These are phyloP conservation scores for Semibalanus balanoides DNA, from an alignment of 1,140 invertebrate species.

Conservation along the genomic window DNA sequence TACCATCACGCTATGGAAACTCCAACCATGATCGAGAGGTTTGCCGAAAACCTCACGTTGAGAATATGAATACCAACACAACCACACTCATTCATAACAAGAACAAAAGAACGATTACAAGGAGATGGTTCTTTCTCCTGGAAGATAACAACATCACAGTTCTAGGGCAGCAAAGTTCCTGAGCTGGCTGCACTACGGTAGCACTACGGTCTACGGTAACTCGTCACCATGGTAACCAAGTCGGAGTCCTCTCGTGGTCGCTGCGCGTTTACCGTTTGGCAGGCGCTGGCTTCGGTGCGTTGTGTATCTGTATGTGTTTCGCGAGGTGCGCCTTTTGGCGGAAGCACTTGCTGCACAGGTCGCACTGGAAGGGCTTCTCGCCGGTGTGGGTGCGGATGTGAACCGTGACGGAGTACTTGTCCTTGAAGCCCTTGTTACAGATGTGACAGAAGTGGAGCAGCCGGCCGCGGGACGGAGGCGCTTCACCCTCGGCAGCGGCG, in stretches of 20 bases:
- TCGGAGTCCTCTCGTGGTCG: neutral
- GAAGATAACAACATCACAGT: neutral
- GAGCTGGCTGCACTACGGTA: neutral
- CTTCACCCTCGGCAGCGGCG: constrained; percentile 11
- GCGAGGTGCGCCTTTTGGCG: constrained; percentile 92
- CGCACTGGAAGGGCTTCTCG: constrained; percentile 78
- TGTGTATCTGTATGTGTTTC: constrained; percentile 93
- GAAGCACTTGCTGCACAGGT: constrained; percentile 75
- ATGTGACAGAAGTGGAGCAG: constrained; percentile 79
- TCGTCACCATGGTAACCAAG: neutral
- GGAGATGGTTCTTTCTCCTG: neutral
- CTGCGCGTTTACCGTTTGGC: neutral
- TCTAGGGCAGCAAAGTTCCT: constrained; percentile 1
- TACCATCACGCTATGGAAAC: no score
- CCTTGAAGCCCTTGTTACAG: constrained; percentile 83
- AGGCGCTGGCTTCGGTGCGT: constrained; percentile 34
- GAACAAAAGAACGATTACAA: constrained; percentile 1
- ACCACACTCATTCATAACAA: neutral
- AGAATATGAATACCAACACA: neutral
- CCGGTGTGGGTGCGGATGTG: constrained; percentile 81
- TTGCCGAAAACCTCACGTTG: neutral
- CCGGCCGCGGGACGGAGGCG: constrained; percentile 29
- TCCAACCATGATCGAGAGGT: neutral
- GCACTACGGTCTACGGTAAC: neutral
- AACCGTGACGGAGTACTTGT: constrained; percentile 84